These are phyloP conservation scores for Urocitellus parryii DNA, from an alignment of 2,113 vertebrate genomes.

Conservation along the genomic window DNA sequence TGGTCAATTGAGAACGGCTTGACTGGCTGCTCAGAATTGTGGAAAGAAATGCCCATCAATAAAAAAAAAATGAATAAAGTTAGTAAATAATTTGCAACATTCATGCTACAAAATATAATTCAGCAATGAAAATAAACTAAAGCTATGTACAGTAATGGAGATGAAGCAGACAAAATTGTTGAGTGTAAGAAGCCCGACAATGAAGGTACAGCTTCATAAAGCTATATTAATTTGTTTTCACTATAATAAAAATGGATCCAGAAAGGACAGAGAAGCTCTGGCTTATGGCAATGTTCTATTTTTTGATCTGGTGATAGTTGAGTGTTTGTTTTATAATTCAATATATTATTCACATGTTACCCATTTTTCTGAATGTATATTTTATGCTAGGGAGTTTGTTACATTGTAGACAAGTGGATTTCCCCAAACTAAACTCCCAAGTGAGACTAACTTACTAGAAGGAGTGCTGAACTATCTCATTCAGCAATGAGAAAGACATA, in stretches of 20 bases:
- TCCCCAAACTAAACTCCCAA: neutral
- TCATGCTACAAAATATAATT: neutral
- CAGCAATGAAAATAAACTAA: neutral
- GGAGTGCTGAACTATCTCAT: neutral
- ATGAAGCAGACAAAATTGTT: neutral
- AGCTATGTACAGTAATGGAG: neutral
- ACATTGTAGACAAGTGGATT: neutral
- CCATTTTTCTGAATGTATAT: neutral
- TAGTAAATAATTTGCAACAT: neutral
- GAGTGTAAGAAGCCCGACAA: neutral
- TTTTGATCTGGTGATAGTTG: neutral
- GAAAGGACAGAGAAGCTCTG: neutral
- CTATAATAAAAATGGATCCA: neutral
- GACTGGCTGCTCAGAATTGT: neutral
- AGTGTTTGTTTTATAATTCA: neutral
- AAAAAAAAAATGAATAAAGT: neutral
- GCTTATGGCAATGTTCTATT: neutral
- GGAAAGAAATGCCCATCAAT: neutral
- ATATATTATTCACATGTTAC: neutral
- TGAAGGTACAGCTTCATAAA: neutral
- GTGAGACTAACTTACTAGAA: neutral
- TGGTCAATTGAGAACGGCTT: neutral
- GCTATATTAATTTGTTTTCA: no score
- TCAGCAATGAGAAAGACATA: neutral
- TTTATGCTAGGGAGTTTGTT: neutral